Base-by-base conservation (phyloP, 1,140 invertebrate species). In the Chironomus tepperi region DNA sequence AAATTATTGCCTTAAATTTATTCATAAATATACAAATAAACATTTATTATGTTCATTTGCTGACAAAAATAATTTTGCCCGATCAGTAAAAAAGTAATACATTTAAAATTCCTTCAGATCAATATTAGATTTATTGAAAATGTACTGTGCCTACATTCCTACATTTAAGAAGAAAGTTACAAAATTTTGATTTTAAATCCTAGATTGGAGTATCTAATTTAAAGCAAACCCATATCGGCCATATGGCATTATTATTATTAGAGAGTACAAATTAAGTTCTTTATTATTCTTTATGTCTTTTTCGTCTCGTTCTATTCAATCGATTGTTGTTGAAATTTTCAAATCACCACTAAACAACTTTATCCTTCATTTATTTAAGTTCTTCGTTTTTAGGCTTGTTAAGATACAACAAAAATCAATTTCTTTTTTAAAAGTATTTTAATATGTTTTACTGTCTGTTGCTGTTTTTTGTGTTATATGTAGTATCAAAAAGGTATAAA, bases 181-280 rank as follows among this genome's bases (percentile, higher is more conserved):
- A 34, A 34, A 34, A 34, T 5, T 5, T 34, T 34, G 24, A 34
- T 34, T 5, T 1, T 34, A 34, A 34, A 34, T 34, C 5, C 24
- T 2, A 34, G 24, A 34, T 34, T 34, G 24, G 15, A 57, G n/a
- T n/a, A n/a, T n/a, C n/a, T n/a, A 57, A 57, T 5, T 8, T 57
- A 57, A n/a, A 57, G 5, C 12, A 57, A 57, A n/a, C 47, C 47
- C n/a, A 12, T n/a, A 57, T 57, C 47, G 47, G 7, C 47, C 47
- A 57, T 57, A 57, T 57, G 47, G 47, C 47, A 15, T 57, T 57
- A 57, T 12, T 57, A 57, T 12, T n/a, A 57, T n/a, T 57, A 12
- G 47, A 57, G 7, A 57, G 65, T 70, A 70, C 65, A 70, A 70
- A 70, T 70, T 70, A 70, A 70, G 16, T 70, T 70, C 19, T 70